A percentile compares a stretch with the other conserved stretches of the same genome.
phyloP scores from a whole-genome alignment of 2,797 vertebrate species.

The Cetoscarus ocellatus region DNA sequence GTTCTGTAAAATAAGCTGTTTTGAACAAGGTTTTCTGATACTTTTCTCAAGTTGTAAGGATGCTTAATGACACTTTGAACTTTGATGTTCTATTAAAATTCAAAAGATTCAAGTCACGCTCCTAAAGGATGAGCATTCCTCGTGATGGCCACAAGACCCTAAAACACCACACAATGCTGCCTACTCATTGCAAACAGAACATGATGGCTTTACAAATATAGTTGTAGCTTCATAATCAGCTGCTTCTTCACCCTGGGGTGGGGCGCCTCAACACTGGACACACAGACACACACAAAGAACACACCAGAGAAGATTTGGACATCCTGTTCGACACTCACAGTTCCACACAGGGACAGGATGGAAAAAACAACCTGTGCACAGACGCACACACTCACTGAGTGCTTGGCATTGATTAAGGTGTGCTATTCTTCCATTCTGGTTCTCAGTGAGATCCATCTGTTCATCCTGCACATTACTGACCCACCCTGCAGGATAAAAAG shows the following conservation, averaged over 20 bases:
- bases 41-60: too few relatives aligned
- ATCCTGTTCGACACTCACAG: slow-evolving; percentile 69
- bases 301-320: slow-evolving; percentile 55
- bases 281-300: slow-evolving; percentile 31
- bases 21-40: too few relatives aligned
- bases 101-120: too few relatives aligned
- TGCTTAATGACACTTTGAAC: too few relatives aligned
- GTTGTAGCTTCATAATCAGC: slow-evolving; percentile 12
- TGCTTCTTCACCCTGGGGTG: neutral
- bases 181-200: neutral
- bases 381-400: slow-evolving; percentile 39
- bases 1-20: too few relatives aligned
- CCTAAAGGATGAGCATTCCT: neutral
- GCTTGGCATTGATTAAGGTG: slow-evolving; percentile 64
- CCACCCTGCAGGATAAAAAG: slow-evolving; percentile 11
- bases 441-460: slow-evolving; percentile 77
- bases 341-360: slow-evolving; percentile 68
- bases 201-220: slow-evolving; percentile 10
- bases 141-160: neutral
- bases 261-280: slow-evolving; percentile 19
- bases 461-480: slow-evolving; percentile 26
- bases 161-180: neutral
- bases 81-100: too few relatives aligned
- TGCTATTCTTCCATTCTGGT: slow-evolving; percentile 55
- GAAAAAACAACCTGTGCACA: slow-evolving; percentile 46